Percentiles rank a stretch among this genome's conserved stretches.
phyloP scores from a whole-genome alignment of 2,113 vertebrate species.

The Engystomops pustulosus region DNA sequence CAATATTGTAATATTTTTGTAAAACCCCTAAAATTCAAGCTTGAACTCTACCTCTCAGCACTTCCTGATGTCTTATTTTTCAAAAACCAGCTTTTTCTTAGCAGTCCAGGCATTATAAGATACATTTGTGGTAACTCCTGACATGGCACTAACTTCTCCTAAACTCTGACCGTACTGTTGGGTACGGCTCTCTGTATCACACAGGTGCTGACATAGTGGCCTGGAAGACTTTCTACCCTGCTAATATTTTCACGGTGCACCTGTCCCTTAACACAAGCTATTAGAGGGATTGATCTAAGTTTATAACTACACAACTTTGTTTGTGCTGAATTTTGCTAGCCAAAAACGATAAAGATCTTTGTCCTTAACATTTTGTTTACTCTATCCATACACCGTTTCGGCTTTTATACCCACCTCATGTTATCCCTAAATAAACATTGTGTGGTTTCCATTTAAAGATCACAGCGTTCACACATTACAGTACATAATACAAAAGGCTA shows the following conservation, averaged over 20 bases:
- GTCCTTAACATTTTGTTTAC: neutral
- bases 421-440: neutral
- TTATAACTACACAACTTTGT: neutral
- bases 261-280: neutral
- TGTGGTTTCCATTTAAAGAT: neutral
- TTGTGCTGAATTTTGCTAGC: neutral
- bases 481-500: too few species aligned
- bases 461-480: neutral
- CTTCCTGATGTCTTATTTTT: too few species aligned
- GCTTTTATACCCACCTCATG: neutral
- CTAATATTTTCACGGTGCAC: neutral
- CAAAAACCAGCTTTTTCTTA: too few species aligned
- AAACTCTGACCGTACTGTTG: too few species aligned
- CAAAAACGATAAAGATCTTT: neutral
- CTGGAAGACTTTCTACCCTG: neutral
- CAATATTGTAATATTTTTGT: too few species aligned
- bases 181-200: neutral
- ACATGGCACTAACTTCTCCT: too few species aligned
- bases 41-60: too few species aligned
- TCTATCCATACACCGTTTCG: neutral
- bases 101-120: too few species aligned
- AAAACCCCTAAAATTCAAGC: too few species aligned
- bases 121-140: too few species aligned
- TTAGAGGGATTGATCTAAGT: too few species aligned
- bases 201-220: neutral